Percentiles rank a stretch among this genome's conserved stretches.
Evolutionary conservation across 2,113 vertebrate species (phyloP).

Genomic region (Xenus cinereus): DNA sequence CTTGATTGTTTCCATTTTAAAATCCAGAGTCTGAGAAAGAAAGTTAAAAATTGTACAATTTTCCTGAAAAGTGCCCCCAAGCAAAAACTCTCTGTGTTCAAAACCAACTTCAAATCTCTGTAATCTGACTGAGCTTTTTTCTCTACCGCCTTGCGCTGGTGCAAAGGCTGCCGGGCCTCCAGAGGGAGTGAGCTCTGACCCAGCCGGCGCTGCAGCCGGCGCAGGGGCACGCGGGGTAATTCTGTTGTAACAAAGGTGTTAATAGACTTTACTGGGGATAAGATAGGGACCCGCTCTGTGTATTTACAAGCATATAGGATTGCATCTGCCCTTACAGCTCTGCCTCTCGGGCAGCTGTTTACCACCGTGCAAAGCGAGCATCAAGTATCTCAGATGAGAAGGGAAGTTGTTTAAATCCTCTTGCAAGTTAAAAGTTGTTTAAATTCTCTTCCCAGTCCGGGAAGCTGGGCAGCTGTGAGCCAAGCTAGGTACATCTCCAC

Average conservation of each 20-base stretch:
- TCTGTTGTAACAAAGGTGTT: neutral
- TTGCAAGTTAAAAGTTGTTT: neutral
- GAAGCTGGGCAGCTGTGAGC: neutral
- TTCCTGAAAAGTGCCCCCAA: neutral
- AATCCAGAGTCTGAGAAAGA: neutral
- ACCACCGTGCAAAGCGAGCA: neutral
- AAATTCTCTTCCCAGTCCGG: neutral
- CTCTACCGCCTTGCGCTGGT: accelerated
- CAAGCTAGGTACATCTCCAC: neutral
- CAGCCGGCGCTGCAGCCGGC: accelerated
- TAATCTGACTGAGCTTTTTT: neutral
- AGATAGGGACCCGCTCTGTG: neutral
- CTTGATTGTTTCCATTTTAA: neutral
- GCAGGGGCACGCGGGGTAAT: accelerated
- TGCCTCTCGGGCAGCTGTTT: neutral
- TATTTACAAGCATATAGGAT: neutral
- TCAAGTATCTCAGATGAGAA: neutral
- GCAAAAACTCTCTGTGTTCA: neutral
- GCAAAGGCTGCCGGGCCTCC: neutral
- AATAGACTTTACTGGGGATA: neutral
- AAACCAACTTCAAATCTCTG: neutral
- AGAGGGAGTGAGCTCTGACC: neutral
- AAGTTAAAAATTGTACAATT: neutral
- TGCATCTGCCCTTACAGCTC: neutral
- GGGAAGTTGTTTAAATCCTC: neutral